A percentile compares a stretch with the other conserved stretches of the same genome.
Conservation (phyloP, 2,888 invertebrate genomes). For the Urechis unicinctus region DNA sequence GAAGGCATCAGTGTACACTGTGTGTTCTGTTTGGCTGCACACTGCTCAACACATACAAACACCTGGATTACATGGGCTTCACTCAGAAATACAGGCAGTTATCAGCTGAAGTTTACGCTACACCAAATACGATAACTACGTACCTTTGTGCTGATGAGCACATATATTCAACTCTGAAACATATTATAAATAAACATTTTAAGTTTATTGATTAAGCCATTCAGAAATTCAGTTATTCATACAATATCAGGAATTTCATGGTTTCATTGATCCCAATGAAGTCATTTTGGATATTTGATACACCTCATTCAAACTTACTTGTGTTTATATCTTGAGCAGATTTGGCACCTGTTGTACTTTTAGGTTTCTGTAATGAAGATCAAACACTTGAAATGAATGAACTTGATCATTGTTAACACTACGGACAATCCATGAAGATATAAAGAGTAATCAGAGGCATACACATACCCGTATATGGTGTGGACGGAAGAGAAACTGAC, state of each 20-base stretch:
- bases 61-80: constrained; percentile 48
- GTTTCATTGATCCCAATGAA: neutral
- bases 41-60: constrained; percentile 24
- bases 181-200: too few relatives aligned
- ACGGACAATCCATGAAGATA: neutral
- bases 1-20: constrained; percentile 43
- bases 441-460: neutral
- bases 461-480: constrained; percentile 42
- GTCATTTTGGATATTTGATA: neutral
- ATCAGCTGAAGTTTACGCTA: too few relatives aligned
- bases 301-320: constrained; percentile 20
- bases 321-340: constrained; percentile 44
- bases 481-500: constrained; percentile 50
- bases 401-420: too few relatives aligned
- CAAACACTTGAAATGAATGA: neutral
- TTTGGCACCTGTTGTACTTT: constrained; percentile 45
- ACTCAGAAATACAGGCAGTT: too few relatives aligned
- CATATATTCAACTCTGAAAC: constrained; percentile 34
- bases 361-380: constrained; percentile 32
- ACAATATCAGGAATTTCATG: too few relatives aligned
- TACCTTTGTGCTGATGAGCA: too few relatives aligned
- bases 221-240: too few relatives aligned
- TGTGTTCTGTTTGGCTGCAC: constrained; percentile 42
- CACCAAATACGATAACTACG: too few relatives aligned
- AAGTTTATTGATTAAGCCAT: too few relatives aligned